phyloP scores from a whole-genome alignment of 37 sponge, comb jelly and placozoan genomes.

The Halichondria panicea region DNA sequence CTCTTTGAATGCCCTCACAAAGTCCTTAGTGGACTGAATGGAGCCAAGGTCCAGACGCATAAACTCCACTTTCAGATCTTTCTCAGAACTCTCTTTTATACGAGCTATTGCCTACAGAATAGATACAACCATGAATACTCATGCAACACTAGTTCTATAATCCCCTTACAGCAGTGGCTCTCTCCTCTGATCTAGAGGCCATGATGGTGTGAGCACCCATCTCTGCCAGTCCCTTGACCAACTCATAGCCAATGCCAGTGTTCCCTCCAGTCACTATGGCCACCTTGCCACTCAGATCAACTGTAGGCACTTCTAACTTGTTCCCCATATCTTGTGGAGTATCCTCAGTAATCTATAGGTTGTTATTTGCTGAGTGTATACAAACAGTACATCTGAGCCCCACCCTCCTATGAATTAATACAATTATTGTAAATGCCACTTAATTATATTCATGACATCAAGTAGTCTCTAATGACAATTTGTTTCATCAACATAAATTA shows the following conservation, averaged over 20 bases:
- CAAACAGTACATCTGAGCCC: background rate
- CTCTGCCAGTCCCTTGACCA: slow-evolving; percentile 65
- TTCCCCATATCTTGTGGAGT: slow-evolving; percentile 36
- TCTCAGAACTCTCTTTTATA: slow-evolving; percentile 38
- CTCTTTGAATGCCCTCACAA: slow-evolving; percentile 58
- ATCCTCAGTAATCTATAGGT: background rate
- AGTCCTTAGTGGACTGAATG: slow-evolving; percentile 61
- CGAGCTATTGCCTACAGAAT: slow-evolving; percentile 45
- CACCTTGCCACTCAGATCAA: slow-evolving; percentile 63
- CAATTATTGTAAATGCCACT: background rate
- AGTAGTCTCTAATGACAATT: background rate
- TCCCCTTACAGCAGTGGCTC: slow-evolving; percentile 50
- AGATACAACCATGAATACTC: background rate
- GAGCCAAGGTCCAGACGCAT: slow-evolving; percentile 77
- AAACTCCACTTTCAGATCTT: slow-evolving; percentile 64
- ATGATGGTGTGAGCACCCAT: slow-evolving; percentile 83
- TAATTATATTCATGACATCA: too few species aligned
- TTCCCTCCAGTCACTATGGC: slow-evolving; percentile 84
- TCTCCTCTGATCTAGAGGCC: slow-evolving; percentile 72
- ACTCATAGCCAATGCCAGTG: slow-evolving; percentile 84
- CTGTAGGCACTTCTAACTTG: slow-evolving; percentile 46
- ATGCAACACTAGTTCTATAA: background rate
- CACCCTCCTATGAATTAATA: background rate
- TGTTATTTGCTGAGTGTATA: too few species aligned
- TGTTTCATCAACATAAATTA: background rate